Conservation (phyloP, 1,140 invertebrate species). For the Triops longicaudatus region DNA sequence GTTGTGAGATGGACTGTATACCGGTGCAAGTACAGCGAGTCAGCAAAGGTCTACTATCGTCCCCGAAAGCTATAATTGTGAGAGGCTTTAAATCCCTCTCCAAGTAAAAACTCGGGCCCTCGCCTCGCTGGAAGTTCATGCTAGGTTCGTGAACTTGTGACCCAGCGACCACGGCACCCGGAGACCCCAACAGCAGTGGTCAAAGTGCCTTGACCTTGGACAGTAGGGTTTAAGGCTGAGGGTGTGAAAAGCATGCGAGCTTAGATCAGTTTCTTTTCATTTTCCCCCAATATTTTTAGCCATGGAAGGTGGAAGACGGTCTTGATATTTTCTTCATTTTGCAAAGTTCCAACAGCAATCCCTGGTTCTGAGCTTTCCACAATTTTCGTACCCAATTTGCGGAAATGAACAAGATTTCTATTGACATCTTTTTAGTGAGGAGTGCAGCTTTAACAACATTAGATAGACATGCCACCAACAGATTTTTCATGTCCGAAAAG, state of each 20-base stretch:
- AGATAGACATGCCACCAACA: background rate
- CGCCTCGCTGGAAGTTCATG: background rate
- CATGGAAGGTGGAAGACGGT: background rate
- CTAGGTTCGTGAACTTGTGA: constrained; percentile 1
- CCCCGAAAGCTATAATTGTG: constrained; percentile 11
- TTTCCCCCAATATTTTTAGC: no score
- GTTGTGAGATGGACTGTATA: background rate
- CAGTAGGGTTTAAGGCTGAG: background rate
- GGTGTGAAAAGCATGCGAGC: constrained; percentile 6
- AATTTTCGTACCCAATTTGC: background rate
- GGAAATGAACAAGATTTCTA: background rate
- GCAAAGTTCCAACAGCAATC: no score
- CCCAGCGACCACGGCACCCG: background rate
- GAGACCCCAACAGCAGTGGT: constrained; percentile 1
- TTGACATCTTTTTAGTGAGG: background rate
- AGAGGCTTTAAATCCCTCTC: background rate
- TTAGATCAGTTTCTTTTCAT: background rate
- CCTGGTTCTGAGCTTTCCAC: no score
- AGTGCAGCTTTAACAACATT: background rate
- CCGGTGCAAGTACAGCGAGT: background rate
- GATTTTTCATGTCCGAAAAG: background rate
- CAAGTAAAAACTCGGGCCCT: background rate
- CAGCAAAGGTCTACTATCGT: background rate
- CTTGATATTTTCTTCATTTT: background rate
- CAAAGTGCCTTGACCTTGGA: constrained; percentile 7